Evolutionary conservation across 2,888 invertebrate genomes (phyloP).

Genomic region (Vandiemenella viatica): DNA sequence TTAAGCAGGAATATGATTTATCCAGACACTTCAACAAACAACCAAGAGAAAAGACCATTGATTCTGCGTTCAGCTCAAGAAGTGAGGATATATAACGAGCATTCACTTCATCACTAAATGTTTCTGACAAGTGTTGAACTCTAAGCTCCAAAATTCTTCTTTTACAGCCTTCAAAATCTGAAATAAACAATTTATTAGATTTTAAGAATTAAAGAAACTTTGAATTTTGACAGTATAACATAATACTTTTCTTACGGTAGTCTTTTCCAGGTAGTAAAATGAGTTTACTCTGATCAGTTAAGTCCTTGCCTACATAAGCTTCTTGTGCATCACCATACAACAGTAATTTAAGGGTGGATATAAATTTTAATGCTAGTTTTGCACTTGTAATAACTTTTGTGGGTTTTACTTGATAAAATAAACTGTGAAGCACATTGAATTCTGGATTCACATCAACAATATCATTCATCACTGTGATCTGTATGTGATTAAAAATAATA

Average conservation of each 20-base stretch:
- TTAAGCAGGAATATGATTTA: constrained; percentile 37
- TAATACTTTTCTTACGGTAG: constrained; percentile 37
- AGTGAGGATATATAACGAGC: constrained; percentile 42
- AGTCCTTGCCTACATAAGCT: constrained; percentile 22
- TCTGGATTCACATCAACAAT: constrained; percentile 46
- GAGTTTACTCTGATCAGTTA: constrained; percentile 32
- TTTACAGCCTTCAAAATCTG: constrained; percentile 42
- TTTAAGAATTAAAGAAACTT: not conserved
- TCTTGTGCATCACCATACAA: constrained; percentile 24
- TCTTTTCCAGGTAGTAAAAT: constrained; percentile 40
- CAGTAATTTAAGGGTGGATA: constrained; percentile 31
- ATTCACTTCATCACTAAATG: constrained; percentile 38
- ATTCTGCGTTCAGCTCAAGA: constrained; percentile 43
- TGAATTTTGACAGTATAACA: no score
- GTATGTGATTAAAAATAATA: no score
- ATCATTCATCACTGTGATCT: constrained; percentile 53
- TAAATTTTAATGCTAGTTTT: constrained; percentile 36
- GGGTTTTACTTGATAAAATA: constrained; percentile 46
- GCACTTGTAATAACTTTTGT: constrained; percentile 21
- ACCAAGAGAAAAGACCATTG: constrained; percentile 54
- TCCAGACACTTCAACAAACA: constrained; percentile 56
- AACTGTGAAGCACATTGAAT: constrained; percentile 39
- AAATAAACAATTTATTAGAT: constrained; percentile 9
- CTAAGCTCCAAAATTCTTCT: constrained; percentile 37
- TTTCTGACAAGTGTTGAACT: constrained; percentile 37